Evolutionary conservation across 1,140 invertebrate genomes (phyloP).

Genomic region (Bemisia tabaci): DNA sequence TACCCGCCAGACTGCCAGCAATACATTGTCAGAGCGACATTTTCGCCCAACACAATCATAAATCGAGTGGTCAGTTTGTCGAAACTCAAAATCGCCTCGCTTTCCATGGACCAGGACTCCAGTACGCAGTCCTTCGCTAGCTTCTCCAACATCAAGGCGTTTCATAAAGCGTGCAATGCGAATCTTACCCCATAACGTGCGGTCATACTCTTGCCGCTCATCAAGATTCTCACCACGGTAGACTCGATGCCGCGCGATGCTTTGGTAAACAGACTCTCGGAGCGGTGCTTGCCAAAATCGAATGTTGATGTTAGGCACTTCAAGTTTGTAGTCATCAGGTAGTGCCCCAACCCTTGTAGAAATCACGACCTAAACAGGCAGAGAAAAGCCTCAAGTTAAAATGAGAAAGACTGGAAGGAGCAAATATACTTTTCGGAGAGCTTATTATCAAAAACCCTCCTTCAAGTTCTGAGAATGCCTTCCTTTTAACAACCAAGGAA

Average conservation of each 20-base stretch:
- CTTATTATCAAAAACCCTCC: too few species aligned
- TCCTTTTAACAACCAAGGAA: too few species aligned
- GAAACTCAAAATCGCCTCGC: conserved; percentile 14
- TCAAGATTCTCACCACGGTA: conserved; percentile 17
- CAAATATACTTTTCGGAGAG: too few species aligned
- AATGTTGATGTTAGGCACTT: neutral
- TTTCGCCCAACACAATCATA: conserved; percentile 7
- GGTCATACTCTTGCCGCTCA: conserved; percentile 17
- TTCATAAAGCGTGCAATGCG: conserved; percentile 11
- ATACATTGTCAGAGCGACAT: conserved; percentile 9
- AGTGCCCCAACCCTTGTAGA: neutral
- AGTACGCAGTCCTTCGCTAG: conserved; percentile 3
- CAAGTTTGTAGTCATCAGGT: neutral
- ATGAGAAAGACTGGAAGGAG: too few species aligned
- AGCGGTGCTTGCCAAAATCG: conserved; percentile 16
- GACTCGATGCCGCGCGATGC: conserved; percentile 15
- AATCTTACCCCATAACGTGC: conserved; percentile 17
- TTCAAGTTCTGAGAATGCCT: too few species aligned
- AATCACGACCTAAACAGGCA: neutral
- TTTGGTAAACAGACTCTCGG: conserved; percentile 18
- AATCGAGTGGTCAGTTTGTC: conserved; percentile 11
- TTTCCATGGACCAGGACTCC: conserved; percentile 2
- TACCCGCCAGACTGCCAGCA: conserved; percentile 19
- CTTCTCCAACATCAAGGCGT: neutral
- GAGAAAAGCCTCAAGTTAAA: too few species aligned